These are phyloP conservation scores for Galerucella pusilla DNA, from an alignment of 2,888 invertebrate genomes.

Conservation along the genomic window DNA sequence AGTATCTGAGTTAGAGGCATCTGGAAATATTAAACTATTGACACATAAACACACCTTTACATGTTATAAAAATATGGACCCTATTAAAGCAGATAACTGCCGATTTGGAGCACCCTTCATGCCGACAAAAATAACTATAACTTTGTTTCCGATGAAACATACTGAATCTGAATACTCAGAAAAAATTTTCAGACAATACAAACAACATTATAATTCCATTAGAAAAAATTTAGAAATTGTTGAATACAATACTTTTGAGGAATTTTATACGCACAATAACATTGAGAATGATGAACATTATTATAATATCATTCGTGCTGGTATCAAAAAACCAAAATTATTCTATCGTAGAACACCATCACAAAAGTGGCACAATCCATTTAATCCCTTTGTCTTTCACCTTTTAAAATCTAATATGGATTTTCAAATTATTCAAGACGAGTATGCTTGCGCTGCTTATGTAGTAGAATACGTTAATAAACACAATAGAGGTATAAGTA, in stretches of 20 bases:
- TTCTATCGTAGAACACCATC: neutral
- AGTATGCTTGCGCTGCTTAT: too few species aligned
- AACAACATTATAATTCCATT: conserved; percentile 13
- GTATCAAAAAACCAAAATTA: conserved; percentile 12
- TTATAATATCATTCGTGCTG: conserved; percentile 45
- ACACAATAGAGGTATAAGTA: too few species aligned
- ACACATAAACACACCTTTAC: conserved; percentile 55
- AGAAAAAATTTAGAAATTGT: conserved; percentile 42
- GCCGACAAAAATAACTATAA: conserved; percentile 51
- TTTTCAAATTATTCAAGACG: too few species aligned
- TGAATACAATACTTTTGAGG: conserved; percentile 42
- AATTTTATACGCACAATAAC: conserved; percentile 40
- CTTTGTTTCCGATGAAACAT: conserved; percentile 47
- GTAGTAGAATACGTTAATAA: too few species aligned
- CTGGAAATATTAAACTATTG: conserved; percentile 51
- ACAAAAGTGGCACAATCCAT: neutral
- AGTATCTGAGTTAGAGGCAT: conserved; percentile 46
- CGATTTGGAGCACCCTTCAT: conserved; percentile 57
- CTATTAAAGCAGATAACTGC: conserved; percentile 38
- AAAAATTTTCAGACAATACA: conserved; percentile 18
- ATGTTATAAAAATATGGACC: conserved; percentile 49
- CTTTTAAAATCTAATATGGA: neutral
- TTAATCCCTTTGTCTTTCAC: neutral
- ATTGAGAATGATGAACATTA: conserved; percentile 51
- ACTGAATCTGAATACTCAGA: conserved; percentile 5